Base-by-base conservation (phyloP, 2,797 vertebrate species). In the Dendrocincla fuliginosa region DNA sequence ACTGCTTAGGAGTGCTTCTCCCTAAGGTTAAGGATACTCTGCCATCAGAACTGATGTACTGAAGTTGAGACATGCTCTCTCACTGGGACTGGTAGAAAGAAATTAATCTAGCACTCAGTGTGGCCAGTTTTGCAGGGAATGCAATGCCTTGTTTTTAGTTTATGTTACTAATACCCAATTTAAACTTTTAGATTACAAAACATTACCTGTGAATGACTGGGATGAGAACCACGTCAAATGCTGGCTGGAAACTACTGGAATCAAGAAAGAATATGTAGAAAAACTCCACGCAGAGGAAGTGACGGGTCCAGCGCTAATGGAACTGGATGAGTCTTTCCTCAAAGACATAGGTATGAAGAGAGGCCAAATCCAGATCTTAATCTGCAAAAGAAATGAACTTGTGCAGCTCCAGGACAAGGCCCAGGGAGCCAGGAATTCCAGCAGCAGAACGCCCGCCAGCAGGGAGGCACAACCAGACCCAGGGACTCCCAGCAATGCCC, bases 231-330 rank as follows among this genome's bases (percentile, higher is more conserved):
- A 98, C 4, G 98, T 99, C 57, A 98, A 96, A 73, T 63, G 50
- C 7, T 99, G 98, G 98, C 96, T 99, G 22, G 95, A 81, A 59
- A 97, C 97, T 10, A 98, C 96, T 53, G 97, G 97, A 53, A 91
- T 99, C 27, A 98, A 98, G 84, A 94, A 98, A 37, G 87, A 92
- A 3, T 98, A 98, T 13, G 73, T 97, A 76, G 63, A 98, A 57
- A 98, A 98, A 63, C 94, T 98, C 6, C 1, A 83, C 2, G 97
- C 96, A 11, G 98, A 98, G 91, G 98, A 99, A 97, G 98, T 99
- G 63, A 61, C 98, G 12, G 97, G 97, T 30, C 94, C 93, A 35
- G 93, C 16, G 0, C 97, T 99, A 19, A 92, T 96, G 32, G 18
- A 74, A 90, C 60, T 99, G 16, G 82, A 97, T 49, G 97, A 98